Base-by-base conservation (phyloP, 2,797 vertebrate genomes). In the Coilia nasus region DNA sequence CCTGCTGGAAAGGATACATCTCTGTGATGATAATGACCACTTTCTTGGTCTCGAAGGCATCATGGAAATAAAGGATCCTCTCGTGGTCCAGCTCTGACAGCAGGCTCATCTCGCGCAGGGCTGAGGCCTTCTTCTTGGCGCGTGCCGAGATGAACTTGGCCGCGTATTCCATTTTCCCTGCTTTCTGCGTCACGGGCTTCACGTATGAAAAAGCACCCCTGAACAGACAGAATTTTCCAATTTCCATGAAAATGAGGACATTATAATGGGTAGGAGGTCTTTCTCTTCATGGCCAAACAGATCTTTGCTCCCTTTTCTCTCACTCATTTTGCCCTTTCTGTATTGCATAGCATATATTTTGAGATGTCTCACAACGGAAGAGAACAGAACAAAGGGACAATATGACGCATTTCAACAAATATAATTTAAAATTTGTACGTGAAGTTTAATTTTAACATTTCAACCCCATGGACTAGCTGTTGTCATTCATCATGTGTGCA, bases 151-250 rank as follows among this genome's bases (percentile, higher is more conserved):
- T 96, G 50, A 99, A 99, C 92, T 99, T 99, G 62, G 98, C 98
- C 0, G 98, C 97, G 0, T 97, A 98, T 86, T 99, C 98, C 87
- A 93, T 92, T 62, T 94, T 97, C 4, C 95, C 96, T 7, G 92
- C 95, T 84, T 98, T 98, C 91, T 98, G 96, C 0, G 96, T 97
- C 86, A 98, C 97, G 0, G 96, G 95, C 90, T 99, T 97, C 83
- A 99, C 94, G 21, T 99, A 99, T 28, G 97, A 98, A 94, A 99
- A 99, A 2, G 97, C 95, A 1, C 98, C 98, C 91, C 98, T 99
- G 92, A 44, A 81, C 81, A 87, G 87, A 78, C 2, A 15, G 87
- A 71, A 81, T 15, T 21, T 83, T 44, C 60, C 31, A 82, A 64
- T 80, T 80, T 81, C 75, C 71, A 78, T 78, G 35, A 78, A 44